A percentile compares a stretch with the other conserved stretches of the same genome.
Conservation (phyloP, 2,888 invertebrate species). For the Drosophila melanosoma region DNA sequence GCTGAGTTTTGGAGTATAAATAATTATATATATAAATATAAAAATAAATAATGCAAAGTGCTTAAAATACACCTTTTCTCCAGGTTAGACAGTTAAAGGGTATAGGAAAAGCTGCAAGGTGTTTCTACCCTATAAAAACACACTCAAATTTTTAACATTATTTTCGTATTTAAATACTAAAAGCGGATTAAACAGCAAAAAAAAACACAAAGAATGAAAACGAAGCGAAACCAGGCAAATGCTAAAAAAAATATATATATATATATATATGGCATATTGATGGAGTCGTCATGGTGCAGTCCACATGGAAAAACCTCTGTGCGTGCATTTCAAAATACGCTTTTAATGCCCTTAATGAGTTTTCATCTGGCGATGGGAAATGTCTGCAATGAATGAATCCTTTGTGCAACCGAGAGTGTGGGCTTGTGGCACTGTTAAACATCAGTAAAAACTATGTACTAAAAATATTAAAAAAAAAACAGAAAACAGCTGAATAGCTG, state of each 20-base stretch:
- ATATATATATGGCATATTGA: slow-evolving; percentile 66
- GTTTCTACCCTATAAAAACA: slow-evolving; percentile 5
- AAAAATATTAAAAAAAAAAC: slow-evolving; percentile 4
- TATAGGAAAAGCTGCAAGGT: slow-evolving; percentile 13
- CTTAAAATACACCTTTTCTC: too few relatives aligned
- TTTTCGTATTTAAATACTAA: slow-evolving; percentile 79
- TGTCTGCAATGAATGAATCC: slow-evolving; percentile 33
- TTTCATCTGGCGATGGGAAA: slow-evolving; percentile 45
- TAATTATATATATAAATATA: too few relatives aligned
- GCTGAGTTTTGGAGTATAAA: too few relatives aligned
- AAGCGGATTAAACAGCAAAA: slow-evolving; percentile 75
- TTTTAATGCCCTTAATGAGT: slow-evolving; percentile 76
- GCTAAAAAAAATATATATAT: slow-evolving; percentile 48
- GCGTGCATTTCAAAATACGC: slow-evolving; percentile 64
- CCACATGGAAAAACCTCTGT: slow-evolving; percentile 27
- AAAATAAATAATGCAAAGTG: too few relatives aligned
- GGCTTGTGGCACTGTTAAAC: slow-evolving; percentile 13
- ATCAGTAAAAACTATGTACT: slow-evolving; percentile 32
- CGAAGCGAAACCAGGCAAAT: slow-evolving; percentile 42
- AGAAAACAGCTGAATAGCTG: background rate
- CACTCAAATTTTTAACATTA: slow-evolving; percentile 57
- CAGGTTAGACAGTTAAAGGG: background rate
- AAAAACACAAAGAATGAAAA: slow-evolving; percentile 20
- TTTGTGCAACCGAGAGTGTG: slow-evolving; percentile 12
- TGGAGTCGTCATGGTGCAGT: slow-evolving; percentile 63